Percentiles rank a stretch among this genome's conserved stretches.
Evolutionary conservation across 2,888 invertebrate genomes (phyloP).

Genomic region (Tenthredo amoena): DNA sequence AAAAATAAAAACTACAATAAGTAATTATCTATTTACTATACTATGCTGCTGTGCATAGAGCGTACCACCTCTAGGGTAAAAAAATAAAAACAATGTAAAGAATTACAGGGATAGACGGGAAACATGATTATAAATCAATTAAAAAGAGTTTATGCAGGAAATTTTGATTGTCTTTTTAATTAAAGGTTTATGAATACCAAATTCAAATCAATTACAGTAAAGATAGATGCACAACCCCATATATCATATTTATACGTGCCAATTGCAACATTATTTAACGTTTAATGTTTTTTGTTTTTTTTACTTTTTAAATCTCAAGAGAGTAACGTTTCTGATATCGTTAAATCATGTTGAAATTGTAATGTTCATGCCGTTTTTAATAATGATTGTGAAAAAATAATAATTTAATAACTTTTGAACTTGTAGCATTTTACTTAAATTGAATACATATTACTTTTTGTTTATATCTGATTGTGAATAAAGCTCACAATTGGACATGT

Average conservation of each 20-base stretch:
- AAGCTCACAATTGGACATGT: not conserved
- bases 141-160: constrained; percentile 53
- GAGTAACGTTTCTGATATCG: not conserved
- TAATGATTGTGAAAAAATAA: not conserved
- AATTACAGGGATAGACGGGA: constrained; percentile 70
- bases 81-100: constrained; percentile 62
- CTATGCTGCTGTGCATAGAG: constrained; percentile 70
- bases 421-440: not conserved
- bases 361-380: not conserved
- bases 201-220: constrained; percentile 12
- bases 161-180: not conserved
- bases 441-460: not conserved
- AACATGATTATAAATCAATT: constrained; percentile 56
- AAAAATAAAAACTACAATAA: constrained; percentile 65
- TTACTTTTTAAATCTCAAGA: not conserved
- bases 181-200: not conserved
- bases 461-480: not conserved
- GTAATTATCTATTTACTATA: constrained; percentile 72
- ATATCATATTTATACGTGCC: not conserved
- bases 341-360: constrained; percentile 43
- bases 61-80: constrained; percentile 64
- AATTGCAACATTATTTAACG: not conserved
- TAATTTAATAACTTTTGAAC: not conserved
- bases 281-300: not conserved
- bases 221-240: not conserved